A percentile compares a stretch with the other conserved stretches of the same genome.
phyloP scores from a whole-genome alignment of 2,888 invertebrate genomes.

The Lamproptera curius region DNA sequence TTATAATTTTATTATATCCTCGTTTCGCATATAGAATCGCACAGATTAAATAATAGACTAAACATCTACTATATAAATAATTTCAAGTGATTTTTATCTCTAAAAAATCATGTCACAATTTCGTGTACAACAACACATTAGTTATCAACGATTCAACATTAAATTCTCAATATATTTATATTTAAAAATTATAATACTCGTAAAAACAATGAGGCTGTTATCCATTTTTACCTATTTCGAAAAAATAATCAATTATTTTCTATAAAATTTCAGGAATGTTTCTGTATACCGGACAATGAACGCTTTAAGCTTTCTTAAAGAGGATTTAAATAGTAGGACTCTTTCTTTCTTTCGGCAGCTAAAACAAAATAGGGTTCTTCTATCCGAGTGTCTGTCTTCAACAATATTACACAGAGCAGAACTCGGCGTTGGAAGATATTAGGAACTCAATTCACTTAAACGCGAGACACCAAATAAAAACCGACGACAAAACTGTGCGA shows the following conservation, averaged over 20 bases:
- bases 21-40: constrained; percentile 13
- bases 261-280: constrained; percentile 2
- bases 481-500: constrained; percentile 50
- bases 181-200: constrained; percentile 2
- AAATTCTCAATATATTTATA: constrained; percentile 12
- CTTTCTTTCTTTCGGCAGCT: background rate
- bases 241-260: too few species aligned
- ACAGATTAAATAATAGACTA: constrained; percentile 4
- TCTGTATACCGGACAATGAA: background rate
- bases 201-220: constrained; percentile 6
- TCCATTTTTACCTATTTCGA: too few species aligned
- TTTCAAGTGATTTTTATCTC: background rate
- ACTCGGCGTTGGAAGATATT: constrained; percentile 14
- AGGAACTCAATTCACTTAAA: constrained; percentile 19
- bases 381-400: background rate
- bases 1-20: constrained; percentile 14
- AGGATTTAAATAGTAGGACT: background rate
- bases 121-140: constrained; percentile 5
- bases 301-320: background rate
- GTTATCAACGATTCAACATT: constrained; percentile 13
- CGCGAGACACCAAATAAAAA: constrained; percentile 12
- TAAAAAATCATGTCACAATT: constrained; percentile 1
- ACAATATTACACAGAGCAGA: constrained; percentile 5
- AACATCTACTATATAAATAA: constrained; percentile 6
- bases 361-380: background rate